Percentiles rank a stretch among this genome's conserved stretches.
phyloP scores from a whole-genome alignment of 2,888 invertebrate species.

The Allacma fusca region DNA sequence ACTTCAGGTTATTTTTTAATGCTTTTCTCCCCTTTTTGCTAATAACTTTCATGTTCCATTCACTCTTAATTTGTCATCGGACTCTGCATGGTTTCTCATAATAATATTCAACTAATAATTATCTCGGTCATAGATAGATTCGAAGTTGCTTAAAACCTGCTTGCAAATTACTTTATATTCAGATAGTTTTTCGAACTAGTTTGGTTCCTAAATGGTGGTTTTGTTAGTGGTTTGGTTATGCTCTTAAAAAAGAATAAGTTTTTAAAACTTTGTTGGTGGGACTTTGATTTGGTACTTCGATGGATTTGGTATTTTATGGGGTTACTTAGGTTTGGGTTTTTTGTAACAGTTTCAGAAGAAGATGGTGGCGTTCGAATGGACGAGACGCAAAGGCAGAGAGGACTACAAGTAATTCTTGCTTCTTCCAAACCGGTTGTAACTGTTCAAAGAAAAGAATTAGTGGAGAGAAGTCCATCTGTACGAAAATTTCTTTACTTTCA shows the following conservation, averaged over 20 bases:
- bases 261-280: too few relatives aligned
- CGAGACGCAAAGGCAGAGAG: constrained; percentile 37
- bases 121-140: too few relatives aligned
- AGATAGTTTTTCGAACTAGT: too few relatives aligned
- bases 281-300: not conserved
- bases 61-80: not conserved
- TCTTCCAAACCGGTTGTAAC: constrained; percentile 54
- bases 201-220: too few relatives aligned
- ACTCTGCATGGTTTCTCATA: not conserved
- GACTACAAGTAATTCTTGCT: constrained; percentile 56
- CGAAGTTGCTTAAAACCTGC: too few relatives aligned
- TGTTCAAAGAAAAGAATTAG: constrained; percentile 53
- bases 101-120: not conserved
- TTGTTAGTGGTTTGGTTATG: not conserved
- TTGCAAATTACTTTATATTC: too few relatives aligned
- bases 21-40: constrained; percentile 4
- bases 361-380: not conserved
- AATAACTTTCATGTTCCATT: not conserved
- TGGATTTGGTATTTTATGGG: not conserved
- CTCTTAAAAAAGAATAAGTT: too few relatives aligned
- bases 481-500: constrained; percentile 11
- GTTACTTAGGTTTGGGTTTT: too few relatives aligned
- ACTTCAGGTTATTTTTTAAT: constrained; percentile 21
- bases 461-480: constrained; percentile 55
- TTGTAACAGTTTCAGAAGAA: not conserved